Evolutionary conservation across 2,797 vertebrate species (phyloP).

Genomic region (Arrhamphus sclerolepis): DNA sequence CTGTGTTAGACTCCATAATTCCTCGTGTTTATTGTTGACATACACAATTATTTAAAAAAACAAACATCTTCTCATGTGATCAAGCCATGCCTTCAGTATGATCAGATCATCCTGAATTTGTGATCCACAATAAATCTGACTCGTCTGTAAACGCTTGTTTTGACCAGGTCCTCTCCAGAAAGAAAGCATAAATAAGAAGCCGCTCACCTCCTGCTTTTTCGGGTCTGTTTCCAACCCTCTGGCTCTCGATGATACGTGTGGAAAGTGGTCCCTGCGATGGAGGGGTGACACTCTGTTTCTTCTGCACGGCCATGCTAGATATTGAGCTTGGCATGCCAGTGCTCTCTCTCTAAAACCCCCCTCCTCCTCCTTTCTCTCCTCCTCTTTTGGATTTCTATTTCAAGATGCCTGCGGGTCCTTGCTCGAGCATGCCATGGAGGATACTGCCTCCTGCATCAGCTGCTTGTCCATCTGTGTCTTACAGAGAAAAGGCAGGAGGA

Average conservation of each 20-base stretch:
- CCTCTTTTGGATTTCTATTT: conserved; percentile 70
- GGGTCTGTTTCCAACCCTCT: conserved; percentile 39
- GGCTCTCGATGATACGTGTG: conserved; percentile 44
- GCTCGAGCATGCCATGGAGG: conserved; percentile 30
- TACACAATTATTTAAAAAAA: background rate
- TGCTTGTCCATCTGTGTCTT: conserved; percentile 66
- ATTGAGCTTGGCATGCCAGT: conserved; percentile 66
- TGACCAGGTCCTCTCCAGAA: background rate
- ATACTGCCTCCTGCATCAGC: conserved; percentile 60
- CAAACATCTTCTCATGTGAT: background rate
- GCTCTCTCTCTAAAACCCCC: conserved; percentile 42
- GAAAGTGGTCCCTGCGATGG: conserved; percentile 68
- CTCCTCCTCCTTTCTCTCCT: conserved; percentile 36
- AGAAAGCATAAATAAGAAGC: background rate
- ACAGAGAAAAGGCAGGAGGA: conserved; percentile 31
- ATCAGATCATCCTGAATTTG: conserved; percentile 26
- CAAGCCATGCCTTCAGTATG: conserved; percentile 23
- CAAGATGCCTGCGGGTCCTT: conserved; percentile 70
- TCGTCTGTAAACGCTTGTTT: conserved; percentile 18
- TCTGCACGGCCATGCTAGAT: conserved; percentile 74
- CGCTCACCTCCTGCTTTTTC: conserved; percentile 51
- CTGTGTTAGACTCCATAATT: background rate
- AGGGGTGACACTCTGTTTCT: conserved; percentile 66
- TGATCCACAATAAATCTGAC: conserved; percentile 4
- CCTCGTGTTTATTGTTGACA: background rate